A percentile compares a stretch with the other conserved stretches of the same genome.
These are phyloP conservation scores for Mesoclemmys tuberculata DNA, from an alignment of 2,113 vertebrate species.

Conservation along the genomic window DNA sequence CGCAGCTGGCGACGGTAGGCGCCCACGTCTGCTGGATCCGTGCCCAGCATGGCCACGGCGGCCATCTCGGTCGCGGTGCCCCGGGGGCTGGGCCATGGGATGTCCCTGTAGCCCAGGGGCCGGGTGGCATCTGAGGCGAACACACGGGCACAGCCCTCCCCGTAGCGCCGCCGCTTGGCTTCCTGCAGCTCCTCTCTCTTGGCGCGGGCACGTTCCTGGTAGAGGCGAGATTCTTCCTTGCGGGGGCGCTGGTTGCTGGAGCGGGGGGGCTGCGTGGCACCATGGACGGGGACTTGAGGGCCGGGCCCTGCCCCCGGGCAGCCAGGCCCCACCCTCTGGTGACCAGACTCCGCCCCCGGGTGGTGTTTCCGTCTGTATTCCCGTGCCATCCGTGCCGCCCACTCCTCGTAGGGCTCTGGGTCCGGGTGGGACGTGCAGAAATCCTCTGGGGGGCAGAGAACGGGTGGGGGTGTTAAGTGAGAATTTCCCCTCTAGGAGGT, in stretches of 20 bases:
- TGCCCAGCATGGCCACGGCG: constrained; percentile 83
- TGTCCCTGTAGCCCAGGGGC: constrained; percentile 82
- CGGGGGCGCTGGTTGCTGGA: constrained; percentile 20
- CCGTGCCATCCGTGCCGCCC: constrained; percentile 84
- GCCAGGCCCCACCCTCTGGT: neutral
- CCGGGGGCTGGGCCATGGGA: constrained; percentile 86
- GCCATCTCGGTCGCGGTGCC: constrained; percentile 87
- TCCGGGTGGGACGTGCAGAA: constrained; percentile 76
- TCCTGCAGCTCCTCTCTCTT: constrained; percentile 48
- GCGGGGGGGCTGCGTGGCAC: constrained; percentile 35
- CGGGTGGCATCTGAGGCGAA: constrained; percentile 34
- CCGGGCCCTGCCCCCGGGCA: neutral
- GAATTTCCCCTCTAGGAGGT: neutral
- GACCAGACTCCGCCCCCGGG: neutral
- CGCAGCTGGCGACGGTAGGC: constrained; percentile 82
- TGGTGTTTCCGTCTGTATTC: constrained; percentile 80
- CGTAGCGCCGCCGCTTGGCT: constrained; percentile 72
- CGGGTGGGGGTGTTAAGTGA: neutral
- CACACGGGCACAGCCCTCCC: constrained; percentile 69
- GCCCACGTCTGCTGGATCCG: constrained; percentile 73
- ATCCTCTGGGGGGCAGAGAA: constrained; percentile 66
- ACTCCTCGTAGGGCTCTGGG: constrained; percentile 83
- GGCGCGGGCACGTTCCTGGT: constrained; percentile 56
- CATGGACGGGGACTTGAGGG: neutral
- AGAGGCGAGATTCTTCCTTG: constrained; percentile 58